These are phyloP conservation scores for Ips typographus DNA, from an alignment of 1,140 invertebrate species.

Conservation along the genomic window DNA sequence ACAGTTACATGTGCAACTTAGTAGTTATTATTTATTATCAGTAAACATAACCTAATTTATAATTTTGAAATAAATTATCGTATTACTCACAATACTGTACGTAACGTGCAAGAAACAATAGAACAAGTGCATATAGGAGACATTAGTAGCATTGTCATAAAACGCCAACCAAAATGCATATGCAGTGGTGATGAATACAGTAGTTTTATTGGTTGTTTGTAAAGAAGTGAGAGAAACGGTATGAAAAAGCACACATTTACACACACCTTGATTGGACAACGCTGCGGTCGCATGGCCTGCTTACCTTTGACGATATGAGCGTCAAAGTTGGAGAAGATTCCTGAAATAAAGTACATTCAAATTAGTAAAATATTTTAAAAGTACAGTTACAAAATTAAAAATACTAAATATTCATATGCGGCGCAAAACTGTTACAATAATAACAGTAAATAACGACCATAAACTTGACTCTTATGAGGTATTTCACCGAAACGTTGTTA, in stretches of 20 bases:
- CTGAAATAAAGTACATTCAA: constrained; percentile 57
- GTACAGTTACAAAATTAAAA: no score
- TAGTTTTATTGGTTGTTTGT: constrained; percentile 29
- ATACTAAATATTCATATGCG: no score
- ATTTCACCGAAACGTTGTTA: no score
- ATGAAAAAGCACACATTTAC: constrained; percentile 47
- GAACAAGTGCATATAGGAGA: constrained; percentile 13
- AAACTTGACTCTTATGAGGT: no score
- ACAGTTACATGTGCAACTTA: no score
- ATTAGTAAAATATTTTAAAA: constrained; percentile 25
- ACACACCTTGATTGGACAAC: constrained; percentile 54
- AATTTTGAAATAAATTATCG: no score
- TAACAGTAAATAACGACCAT: no score
- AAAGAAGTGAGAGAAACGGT: constrained; percentile 26
- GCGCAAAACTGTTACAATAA: no score
- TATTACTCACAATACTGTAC: background rate
- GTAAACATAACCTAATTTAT: no score
- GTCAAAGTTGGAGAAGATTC: constrained; percentile 68
- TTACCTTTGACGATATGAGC: constrained; percentile 69
- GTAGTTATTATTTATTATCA: no score
- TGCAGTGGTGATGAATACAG: constrained; percentile 6
- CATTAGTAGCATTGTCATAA: constrained; percentile 10
- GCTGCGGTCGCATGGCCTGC: constrained; percentile 56
- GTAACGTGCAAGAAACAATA: constrained; percentile 10
- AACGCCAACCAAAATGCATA: constrained; percentile 28